These are phyloP conservation scores for Caenorhabditis sp. DNA, from an alignment of 2,888 invertebrate genomes.

Conservation along the genomic window DNA sequence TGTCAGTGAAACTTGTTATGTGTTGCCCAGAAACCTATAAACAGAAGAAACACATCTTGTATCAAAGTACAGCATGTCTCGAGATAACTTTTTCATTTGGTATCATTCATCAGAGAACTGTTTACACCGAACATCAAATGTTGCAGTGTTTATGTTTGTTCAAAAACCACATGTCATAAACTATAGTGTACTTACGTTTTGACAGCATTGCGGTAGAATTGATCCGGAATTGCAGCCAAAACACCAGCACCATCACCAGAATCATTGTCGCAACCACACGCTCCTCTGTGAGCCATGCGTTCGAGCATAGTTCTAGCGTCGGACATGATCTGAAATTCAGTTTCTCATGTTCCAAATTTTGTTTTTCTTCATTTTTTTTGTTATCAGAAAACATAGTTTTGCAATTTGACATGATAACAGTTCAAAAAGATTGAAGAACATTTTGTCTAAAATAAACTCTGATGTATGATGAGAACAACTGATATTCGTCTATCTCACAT, in stretches of 20 bases:
- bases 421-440: too few species aligned
- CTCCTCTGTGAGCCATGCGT: constrained; percentile 99
- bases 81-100: not conserved
- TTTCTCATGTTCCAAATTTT: constrained; percentile 70
- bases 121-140: not conserved
- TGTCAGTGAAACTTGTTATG: too few species aligned
- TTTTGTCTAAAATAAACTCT: too few species aligned
- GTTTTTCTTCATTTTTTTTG: not conserved
- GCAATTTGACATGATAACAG: not conserved
- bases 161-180: not conserved
- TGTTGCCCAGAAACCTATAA: too few species aligned
- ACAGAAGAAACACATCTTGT: too few species aligned
- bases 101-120: not conserved
- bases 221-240: constrained; percentile 93
- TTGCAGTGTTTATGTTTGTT: not conserved
- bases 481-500: too few species aligned
- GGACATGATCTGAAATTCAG: constrained; percentile 79
- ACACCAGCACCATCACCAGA: constrained; percentile 99
- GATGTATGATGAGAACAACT: too few species aligned
- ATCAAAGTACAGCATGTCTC: too few species aligned
- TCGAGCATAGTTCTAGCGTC: constrained; percentile 93
- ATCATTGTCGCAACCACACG: constrained; percentile 98
- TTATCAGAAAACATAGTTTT: constrained; percentile 1
- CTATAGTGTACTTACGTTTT: constrained; percentile 75
- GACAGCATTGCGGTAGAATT: constrained; percentile 83